Percentiles rank a stretch among this genome's conserved stretches.
phyloP scores from a whole-genome alignment of 2,888 invertebrate species.

The Ophraella communa region DNA sequence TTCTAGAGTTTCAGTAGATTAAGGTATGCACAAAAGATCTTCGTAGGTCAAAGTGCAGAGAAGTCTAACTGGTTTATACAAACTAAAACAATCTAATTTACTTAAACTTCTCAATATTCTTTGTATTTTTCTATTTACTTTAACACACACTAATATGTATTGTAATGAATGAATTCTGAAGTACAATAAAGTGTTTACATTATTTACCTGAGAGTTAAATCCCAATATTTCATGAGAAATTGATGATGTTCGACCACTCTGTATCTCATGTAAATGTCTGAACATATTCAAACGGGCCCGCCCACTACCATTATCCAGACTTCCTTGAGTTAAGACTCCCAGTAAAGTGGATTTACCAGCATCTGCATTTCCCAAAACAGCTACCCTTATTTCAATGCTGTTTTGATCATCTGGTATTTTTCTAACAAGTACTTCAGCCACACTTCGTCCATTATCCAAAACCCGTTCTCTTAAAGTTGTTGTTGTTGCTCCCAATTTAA shows the following conservation, averaged over 20 bases:
- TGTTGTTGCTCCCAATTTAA: constrained; percentile 82
- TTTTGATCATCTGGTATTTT: constrained; percentile 89
- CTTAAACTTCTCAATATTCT: no score
- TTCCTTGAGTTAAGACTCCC: constrained; percentile 95
- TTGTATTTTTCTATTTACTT: no score
- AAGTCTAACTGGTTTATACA: no score
- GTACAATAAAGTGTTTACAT: background rate
- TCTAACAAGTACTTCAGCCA: constrained; percentile 87
- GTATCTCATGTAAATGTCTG: constrained; percentile 92
- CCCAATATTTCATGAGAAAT: constrained; percentile 97
- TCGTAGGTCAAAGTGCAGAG: no score
- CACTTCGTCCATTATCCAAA: constrained; percentile 66
- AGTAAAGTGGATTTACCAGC: constrained; percentile 97
- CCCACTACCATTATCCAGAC: constrained; percentile 94
- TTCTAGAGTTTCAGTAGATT: no score
- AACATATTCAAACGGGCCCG: constrained; percentile 95
- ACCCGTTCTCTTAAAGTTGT: constrained; percentile 74
- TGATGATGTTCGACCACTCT: constrained; percentile 91
- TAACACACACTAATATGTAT: no score
- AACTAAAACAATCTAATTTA: no score
- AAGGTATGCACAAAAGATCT: no score
- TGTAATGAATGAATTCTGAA: no score
- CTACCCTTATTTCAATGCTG: constrained; percentile 84
- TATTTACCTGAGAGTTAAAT: constrained; percentile 77
- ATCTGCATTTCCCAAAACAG: constrained; percentile 94